These are phyloP conservation scores for Eidolon dupreanum DNA, from an alignment of 2,797 vertebrate species.

Conservation along the genomic window DNA sequence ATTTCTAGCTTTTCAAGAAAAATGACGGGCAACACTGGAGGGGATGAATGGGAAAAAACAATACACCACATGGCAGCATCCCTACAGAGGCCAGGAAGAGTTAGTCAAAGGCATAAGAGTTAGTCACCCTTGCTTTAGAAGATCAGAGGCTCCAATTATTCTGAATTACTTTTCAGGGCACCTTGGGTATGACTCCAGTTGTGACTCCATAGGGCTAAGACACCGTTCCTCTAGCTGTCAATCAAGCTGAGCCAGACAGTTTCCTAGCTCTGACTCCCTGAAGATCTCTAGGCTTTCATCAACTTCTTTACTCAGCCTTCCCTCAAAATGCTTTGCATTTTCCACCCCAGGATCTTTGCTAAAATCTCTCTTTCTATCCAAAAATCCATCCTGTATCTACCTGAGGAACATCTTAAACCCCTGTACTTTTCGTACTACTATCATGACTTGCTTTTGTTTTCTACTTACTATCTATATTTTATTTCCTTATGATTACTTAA, in stretches of 20 bases:
- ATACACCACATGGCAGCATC: not conserved
- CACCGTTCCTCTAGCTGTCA: not conserved
- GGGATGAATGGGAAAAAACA: not conserved
- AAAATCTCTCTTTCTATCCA: not conserved
- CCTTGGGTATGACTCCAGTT: not conserved
- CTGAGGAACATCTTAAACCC: not conserved
- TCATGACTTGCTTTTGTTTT: not conserved
- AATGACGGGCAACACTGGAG: not conserved
- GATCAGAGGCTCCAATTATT: not conserved
- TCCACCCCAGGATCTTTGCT: not conserved
- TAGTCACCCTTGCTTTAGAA: not conserved
- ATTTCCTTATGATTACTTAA: not conserved
- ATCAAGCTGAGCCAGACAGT: not conserved
- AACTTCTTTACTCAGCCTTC: not conserved
- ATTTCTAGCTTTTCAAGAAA: conserved; percentile 20
- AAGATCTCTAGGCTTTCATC: not conserved
- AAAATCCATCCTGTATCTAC: not conserved
- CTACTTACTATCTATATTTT: not conserved
- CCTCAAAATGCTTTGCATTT: not conserved
- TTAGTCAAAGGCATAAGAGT: not conserved
- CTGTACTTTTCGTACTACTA: not conserved
- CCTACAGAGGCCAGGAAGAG: not conserved
- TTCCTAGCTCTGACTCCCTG: not conserved
- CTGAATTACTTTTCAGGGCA: not conserved
- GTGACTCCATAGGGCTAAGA: not conserved